These are phyloP conservation scores for Athene noctua DNA, from an alignment of 2,113 vertebrate species.

Conservation along the genomic window DNA sequence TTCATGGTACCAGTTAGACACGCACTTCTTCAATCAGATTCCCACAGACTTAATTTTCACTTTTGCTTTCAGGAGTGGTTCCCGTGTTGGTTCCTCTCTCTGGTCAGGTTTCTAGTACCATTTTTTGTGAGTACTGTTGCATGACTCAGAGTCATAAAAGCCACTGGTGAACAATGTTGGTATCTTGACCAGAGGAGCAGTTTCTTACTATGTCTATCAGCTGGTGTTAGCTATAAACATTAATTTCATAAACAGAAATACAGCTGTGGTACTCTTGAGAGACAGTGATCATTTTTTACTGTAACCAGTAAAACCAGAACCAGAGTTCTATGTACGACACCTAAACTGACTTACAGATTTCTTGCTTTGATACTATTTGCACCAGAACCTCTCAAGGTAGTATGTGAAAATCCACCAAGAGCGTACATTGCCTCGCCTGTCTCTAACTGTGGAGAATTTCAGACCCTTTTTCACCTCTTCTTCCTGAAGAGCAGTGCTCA, in stretches of 20 bases:
- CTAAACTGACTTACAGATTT: background rate
- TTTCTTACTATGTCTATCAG: background rate
- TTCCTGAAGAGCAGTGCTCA: background rate
- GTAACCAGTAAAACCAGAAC: background rate
- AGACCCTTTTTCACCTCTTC: background rate
- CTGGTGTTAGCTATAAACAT: background rate
- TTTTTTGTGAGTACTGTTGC: background rate
- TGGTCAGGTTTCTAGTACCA: background rate
- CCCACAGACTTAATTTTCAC: background rate
- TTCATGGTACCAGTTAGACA: background rate
- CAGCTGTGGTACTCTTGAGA: background rate
- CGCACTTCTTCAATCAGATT: background rate
- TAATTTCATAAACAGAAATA: background rate
- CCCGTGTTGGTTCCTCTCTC: background rate
- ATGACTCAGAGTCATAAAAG: background rate
- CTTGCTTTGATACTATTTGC: background rate
- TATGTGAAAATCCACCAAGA: background rate
- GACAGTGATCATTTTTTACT: background rate
- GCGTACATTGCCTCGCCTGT: background rate
- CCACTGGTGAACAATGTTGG: accelerated
- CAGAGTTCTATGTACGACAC: background rate
- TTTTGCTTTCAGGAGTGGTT: background rate
- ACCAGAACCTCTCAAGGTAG: background rate
- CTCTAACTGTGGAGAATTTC: background rate
- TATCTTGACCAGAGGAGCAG: background rate